These are phyloP conservation scores for Caranx melampygus DNA, from an alignment of 2,113 vertebrate genomes.

Conservation along the genomic window DNA sequence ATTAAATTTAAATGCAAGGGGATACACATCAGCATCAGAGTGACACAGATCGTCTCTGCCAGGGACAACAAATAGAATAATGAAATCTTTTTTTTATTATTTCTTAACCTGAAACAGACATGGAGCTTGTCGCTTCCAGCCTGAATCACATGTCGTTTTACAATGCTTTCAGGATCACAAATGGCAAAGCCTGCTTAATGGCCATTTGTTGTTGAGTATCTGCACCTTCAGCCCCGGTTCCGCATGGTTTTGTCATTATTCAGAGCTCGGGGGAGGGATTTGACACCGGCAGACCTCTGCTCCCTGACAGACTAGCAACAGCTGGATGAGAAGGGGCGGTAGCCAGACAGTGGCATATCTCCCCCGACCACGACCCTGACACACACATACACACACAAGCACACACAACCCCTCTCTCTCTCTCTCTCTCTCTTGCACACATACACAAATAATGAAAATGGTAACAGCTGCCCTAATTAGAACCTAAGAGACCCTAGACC, in stretches of 20 bases:
- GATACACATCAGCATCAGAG: conserved; percentile 48
- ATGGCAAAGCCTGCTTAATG: conserved; percentile 34
- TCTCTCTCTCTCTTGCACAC: conserved; percentile 19
- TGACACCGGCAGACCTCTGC: conserved; percentile 73
- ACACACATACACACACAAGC: conserved; percentile 36
- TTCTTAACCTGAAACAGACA: not conserved
- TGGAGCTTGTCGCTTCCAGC: conserved; percentile 40
- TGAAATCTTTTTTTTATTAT: conserved; percentile 7
- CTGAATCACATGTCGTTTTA: conserved; percentile 37
- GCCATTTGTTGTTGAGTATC: conserved; percentile 58
- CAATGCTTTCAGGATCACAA: conserved; percentile 40
- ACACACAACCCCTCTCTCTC: conserved; percentile 43
- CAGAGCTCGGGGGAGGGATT: conserved; percentile 59
- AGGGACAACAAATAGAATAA: conserved; percentile 37
- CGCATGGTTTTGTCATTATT: conserved; percentile 77
- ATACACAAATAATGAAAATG: conserved; percentile 66
- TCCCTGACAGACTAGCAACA: conserved; percentile 82
- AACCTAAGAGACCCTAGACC: conserved; percentile 76
- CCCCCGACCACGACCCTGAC: conserved; percentile 14
- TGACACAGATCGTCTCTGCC: conserved; percentile 45
- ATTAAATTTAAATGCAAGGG: conserved; percentile 68
- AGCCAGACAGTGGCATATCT: conserved; percentile 68
- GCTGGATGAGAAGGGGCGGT: conserved; percentile 79
- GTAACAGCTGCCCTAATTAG: conserved; percentile 80
- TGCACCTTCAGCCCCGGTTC: conserved; percentile 58